Conservation (phyloP, 92 coral and sea anemone species). For the Phenganax stokvisi region DNA sequence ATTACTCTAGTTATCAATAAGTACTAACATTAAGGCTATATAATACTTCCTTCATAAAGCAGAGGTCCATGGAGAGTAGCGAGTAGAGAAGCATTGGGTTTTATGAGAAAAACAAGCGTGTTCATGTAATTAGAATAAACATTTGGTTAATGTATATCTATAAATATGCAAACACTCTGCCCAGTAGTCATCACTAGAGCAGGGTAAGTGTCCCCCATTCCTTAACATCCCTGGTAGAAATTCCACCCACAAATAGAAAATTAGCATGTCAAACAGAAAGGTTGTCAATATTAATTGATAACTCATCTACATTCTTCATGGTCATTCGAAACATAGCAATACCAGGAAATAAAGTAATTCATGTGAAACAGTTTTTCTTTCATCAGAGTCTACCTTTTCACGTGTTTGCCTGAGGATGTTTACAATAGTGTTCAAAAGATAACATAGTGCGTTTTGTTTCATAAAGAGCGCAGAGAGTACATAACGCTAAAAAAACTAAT, state of each 20-base stretch:
- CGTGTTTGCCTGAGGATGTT: neutral
- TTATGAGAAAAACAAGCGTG: too few relatives aligned
- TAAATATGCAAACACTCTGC: neutral
- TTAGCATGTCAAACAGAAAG: neutral
- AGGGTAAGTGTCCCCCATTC: neutral
- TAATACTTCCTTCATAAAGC: too few relatives aligned
- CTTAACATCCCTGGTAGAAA: too few relatives aligned
- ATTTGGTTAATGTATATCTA: neutral
- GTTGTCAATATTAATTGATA: neutral
- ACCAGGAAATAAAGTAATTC: neutral
- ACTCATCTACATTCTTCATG: neutral
- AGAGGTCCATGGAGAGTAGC: too few relatives aligned
- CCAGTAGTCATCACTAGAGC: neutral
- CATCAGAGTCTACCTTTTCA: neutral
- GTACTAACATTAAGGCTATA: too few relatives aligned
- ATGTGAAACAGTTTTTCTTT: neutral
- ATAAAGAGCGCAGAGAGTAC: too few relatives aligned
- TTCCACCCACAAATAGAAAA: neutral
- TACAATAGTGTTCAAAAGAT: neutral
- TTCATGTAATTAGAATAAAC: too few relatives aligned
- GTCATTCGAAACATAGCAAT: neutral
- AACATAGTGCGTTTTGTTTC: too few relatives aligned
- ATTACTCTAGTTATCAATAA: too few relatives aligned
- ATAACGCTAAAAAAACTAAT: too few relatives aligned
- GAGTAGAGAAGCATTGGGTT: too few relatives aligned